Base-by-base conservation (phyloP, 2,888 invertebrate species). In the Drymonia ruficornis region DNA sequence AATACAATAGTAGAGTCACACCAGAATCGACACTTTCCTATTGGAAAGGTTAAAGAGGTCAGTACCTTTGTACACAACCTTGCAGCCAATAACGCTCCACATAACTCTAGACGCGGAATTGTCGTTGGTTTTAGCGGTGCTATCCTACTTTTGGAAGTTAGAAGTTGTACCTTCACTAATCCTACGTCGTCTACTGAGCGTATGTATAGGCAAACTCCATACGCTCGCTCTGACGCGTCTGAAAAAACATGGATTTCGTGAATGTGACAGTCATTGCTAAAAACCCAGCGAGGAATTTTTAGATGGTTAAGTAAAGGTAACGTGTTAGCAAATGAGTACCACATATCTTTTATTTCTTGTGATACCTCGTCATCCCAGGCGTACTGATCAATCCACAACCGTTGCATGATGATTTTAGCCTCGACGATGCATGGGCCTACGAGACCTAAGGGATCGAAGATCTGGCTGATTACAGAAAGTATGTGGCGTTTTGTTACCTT, bases 91-190 rank as follows among this genome's bases (percentile, higher is more conserved):
- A 72, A 49, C 0, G 70, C 72, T 2, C 62, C 74, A 43, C 71
- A 74, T 1, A 76, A 52, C 44, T 78, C 77, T 2, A 74, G 45
- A 4, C 73, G 61, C 4, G 67, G 67, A 36, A 59, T 65, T 1
- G 67, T 70, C 1, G 56, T 58, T 1, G 61, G 56, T 38, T 64
- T 68, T 18, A 63, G 38, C 8, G 72, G 69, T 9, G 69, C 66
- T 8, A 69, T 52, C 12, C 43, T 59, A 43, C 49, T 65, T 50
- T 70, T 70, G 7, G 69, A 59, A 16, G 54, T 31, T 23, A 72
- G 45, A 0, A 74, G 54, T n/a, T 47, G 61, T 13, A 69, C 65
- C 18, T 34, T 7, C 5, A 63, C 56, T 7, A 11, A 36, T 11
- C 58, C 61, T 12, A 55, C 13, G 2, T n/a, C 15, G 2, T 18